Evolutionary conservation across 2,888 invertebrate genomes (phyloP), one percentile per base, ranked within the genome.

Genomic region (Eupsilia transversa): DNA sequence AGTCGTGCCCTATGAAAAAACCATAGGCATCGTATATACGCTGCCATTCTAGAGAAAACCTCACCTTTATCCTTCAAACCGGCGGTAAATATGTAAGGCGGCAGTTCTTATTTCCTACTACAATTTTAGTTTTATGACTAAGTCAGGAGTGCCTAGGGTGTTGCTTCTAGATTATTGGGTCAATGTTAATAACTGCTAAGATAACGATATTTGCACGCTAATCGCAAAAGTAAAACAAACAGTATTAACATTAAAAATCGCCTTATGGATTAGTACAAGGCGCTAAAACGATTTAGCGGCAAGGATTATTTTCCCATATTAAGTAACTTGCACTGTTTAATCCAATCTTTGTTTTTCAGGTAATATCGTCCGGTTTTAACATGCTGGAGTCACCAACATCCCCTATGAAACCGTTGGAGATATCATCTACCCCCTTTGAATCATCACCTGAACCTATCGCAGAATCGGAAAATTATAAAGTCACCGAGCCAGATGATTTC

Each of bases 401-500:
- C 49, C 90, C 91, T 10, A 90, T 89, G 60, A 93, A 93, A 84
- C 96, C 96, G 57, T 87, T 96, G 80, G 96, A 96, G 87, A 94
- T 96, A 92, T 96, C 96, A 9, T 96, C 96, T 33, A 93, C 91
- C 17, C 96, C 96, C 6, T 88, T 96, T 74, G 95, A 94, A 82
- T 87, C 91, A 35, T 90, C 92, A 59, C 93, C 92, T 43, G 95
- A 94, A 63, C 89, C 88, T 43, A 92, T 92, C 65, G 86, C 90
- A 54, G 95, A 94, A 69, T 91, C 89, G 63, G 93, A 94, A 87
- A 93, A 94, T 80, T 96, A 96, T 77, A 95, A 96, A 93, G 96
- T 96, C 43, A 96, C 96, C 20, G 96, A 96, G 91, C 96, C 97
- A 66, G 97, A 97, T 86, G 97, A 97, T 89, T 92, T 92, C 56